Conservation (phyloP, 2,113 vertebrate genomes). For the Alectura lathami region DNA sequence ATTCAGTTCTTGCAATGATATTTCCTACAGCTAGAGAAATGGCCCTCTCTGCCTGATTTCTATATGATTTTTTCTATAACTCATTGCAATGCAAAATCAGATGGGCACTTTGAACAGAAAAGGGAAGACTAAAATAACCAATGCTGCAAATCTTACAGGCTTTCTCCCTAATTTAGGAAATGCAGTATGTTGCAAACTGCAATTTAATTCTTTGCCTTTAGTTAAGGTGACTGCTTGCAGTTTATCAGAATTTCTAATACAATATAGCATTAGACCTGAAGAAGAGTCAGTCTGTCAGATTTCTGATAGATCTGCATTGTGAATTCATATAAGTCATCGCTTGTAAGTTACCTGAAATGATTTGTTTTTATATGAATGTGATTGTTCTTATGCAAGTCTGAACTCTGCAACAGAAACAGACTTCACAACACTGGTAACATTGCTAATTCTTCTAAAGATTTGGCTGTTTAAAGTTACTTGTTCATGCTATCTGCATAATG, state of each 20-base stretch:
- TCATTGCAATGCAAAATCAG: background rate
- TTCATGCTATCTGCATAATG: slow-evolving; percentile 63
- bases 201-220: background rate
- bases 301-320: slow-evolving; percentile 2
- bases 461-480: slow-evolving; percentile 58
- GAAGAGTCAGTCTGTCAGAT: background rate
- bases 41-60: background rate
- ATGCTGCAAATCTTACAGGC: background rate
- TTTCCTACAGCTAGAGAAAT: background rate
- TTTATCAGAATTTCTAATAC: background rate
- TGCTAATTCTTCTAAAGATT: slow-evolving; percentile 38
- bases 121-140: background rate
- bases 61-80: background rate
- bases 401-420: background rate
- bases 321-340: background rate
- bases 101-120: background rate
- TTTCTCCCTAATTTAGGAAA: slow-evolving; percentile 2
- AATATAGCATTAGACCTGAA: background rate
- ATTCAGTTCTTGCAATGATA: background rate
- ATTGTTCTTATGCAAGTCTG: background rate
- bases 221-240: background rate
- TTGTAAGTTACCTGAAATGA: background rate
- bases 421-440: background rate
- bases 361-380: background rate
- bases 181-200: background rate